Conservation (phyloP, 2,888 invertebrate species). For the Apodemia hepburni region DNA sequence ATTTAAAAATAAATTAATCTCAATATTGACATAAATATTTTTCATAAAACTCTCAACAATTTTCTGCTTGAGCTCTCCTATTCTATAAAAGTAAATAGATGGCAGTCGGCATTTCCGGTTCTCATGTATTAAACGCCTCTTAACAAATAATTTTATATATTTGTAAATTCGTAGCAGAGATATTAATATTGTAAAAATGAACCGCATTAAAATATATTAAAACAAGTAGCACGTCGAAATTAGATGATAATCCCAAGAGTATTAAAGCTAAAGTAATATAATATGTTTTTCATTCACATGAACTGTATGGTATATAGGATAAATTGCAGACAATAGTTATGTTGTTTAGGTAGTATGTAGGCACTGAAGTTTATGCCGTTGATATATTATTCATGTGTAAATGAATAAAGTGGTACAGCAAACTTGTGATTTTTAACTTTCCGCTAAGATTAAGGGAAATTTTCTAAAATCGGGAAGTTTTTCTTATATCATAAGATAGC, state of each 20-base stretch:
- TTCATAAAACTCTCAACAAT: neutral
- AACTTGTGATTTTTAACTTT: constrained; percentile 35
- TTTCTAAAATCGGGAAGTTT: too few species aligned
- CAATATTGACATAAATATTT: neutral
- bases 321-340: constrained; percentile 73
- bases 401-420: constrained; percentile 69
- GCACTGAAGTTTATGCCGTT: constrained; percentile 77
- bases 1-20: neutral
- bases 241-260: constrained; percentile 19
- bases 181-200: constrained; percentile 30
- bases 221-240: constrained; percentile 22
- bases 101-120: neutral
- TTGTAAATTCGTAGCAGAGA: constrained; percentile 46
- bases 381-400: constrained; percentile 74
- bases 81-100: neutral
- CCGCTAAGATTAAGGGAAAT: too few species aligned
- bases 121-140: constrained; percentile 18
- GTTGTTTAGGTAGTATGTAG: constrained; percentile 78
- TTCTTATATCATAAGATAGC: too few species aligned
- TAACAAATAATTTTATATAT: constrained; percentile 44
- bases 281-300: constrained; percentile 57
- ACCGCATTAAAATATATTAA: constrained; percentile 25
- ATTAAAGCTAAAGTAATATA: constrained; percentile 37
- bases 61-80: constrained; percentile 1
- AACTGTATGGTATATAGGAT: constrained; percentile 62